Base-by-base conservation (phyloP, 2,888 invertebrate species). In the Therioaphis trifolii region DNA sequence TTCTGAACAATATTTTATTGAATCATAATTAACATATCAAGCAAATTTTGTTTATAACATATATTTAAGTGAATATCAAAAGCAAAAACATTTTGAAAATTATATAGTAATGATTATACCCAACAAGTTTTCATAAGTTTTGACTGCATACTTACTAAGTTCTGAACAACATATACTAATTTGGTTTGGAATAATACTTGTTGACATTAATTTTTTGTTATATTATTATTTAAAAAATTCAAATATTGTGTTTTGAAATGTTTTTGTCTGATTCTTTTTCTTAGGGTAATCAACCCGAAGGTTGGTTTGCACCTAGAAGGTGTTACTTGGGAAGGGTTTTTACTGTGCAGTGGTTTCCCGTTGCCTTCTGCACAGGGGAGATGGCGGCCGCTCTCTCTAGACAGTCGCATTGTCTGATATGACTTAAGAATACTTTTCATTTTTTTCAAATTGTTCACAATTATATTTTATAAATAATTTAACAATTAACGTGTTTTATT, bases 11-110 rank as follows among this genome's bases (percentile, higher is more conserved):
- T 61, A 49, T 14, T 35, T 35, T 72, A 55, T 72, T 61, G 61
- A 61, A 46, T 61, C 29, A 61, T n/a, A 52, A 72, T 80, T 82
- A 82, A 82, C 82, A 72, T 79, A 49, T 80, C 46, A 46, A 29
- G 29, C 29, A 72, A 43, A 46, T 29, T 18, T 80, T 40, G 43
- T 72, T 63, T 52, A 72, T 82, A 82, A 72, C 49, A 63, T 58
- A 55, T 1, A 52, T 18, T 66, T 49, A 77, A 66, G 35, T 49
- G 49, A 63, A 15, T 11, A 29, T 24, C 35, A 66, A 21, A 9
- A 40, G 24, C 29, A 29, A 29, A n/a, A n/a, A n/a, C n/a, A 29
- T 63, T 76, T 46, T 35, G 35, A 35, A 35, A 35, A 35, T 35
- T 35, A 35, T 35, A 5, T 35, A 35, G 7, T 35, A 35, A 35